Percentiles rank a stretch among this genome's conserved stretches.
Conservation (phyloP, 2,113 vertebrate genomes). For the Dipodomys spectabilis region DNA sequence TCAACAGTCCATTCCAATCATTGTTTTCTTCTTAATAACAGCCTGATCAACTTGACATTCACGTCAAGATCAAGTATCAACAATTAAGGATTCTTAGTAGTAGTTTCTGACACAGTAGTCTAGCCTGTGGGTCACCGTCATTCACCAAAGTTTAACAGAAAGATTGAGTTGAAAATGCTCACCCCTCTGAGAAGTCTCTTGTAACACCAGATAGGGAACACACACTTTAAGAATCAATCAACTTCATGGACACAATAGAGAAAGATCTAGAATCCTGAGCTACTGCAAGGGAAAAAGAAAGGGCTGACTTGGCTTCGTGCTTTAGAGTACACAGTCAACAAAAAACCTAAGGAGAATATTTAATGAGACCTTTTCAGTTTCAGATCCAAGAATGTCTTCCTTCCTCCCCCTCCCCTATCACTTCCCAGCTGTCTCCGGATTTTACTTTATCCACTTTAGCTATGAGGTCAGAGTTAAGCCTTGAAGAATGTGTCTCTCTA, state of each 20-base stretch:
- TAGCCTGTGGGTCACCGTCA: not conserved
- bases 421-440: conserved; percentile 74
- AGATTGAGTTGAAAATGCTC: not conserved
- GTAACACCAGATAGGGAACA: not conserved
- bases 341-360: conserved; percentile 47
- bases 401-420: not conserved
- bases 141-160: not conserved
- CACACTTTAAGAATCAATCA: not conserved
- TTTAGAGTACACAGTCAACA: not conserved
- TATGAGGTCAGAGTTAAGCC: conserved; percentile 79
- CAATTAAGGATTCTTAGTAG: not conserved
- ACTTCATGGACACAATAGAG: not conserved
- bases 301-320: not conserved
- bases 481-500: conserved; percentile 74
- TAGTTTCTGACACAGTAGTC: not conserved
- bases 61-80: not conserved
- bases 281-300: not conserved
- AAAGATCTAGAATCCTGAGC: not conserved
- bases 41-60: not conserved
- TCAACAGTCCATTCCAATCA: not conserved
- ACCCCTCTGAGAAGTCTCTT: not conserved
- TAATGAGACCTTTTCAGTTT: conserved; percentile 47
- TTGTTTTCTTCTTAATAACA: conserved; percentile 45
- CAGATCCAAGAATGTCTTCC: not conserved
- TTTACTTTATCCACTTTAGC: conserved; percentile 71